These are phyloP conservation scores for Beroe ovata DNA, from an alignment of 37 sponge, comb jelly and placozoan genomes.

Conservation along the genomic window DNA sequence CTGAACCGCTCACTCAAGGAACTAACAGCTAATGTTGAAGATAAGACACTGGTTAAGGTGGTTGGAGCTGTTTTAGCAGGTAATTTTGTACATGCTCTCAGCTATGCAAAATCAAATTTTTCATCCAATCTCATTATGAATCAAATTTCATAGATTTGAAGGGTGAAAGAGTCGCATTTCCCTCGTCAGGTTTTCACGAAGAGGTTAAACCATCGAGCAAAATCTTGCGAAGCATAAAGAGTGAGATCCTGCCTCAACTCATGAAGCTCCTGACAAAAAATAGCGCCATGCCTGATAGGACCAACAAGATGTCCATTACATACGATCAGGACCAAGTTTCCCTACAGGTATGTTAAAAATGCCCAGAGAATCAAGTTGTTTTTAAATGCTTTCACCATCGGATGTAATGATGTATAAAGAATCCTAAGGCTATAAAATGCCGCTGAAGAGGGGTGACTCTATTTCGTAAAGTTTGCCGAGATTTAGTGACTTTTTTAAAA, in stretches of 20 bases:
- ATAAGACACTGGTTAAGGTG: constrained; percentile 14
- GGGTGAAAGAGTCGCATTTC: no score
- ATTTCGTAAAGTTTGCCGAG: no score
- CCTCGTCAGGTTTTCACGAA: constrained; percentile 51
- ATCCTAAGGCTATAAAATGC: no score
- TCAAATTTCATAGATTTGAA: no score
- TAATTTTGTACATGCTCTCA: no score
- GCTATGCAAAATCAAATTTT: no score
- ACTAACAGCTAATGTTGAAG: constrained; percentile 29
- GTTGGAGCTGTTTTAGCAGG: constrained; percentile 62
- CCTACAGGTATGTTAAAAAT: constrained; percentile 48
- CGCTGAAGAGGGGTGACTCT: no score
- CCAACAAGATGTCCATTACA: constrained; percentile 38
- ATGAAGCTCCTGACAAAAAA: constrained; percentile 42
- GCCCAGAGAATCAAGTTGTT: no score
- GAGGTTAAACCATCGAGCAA: not conserved
- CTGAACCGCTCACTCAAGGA: constrained; percentile 9
- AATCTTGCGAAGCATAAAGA: not conserved
- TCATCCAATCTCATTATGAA: no score
- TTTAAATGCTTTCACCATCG: no score
- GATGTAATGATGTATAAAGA: no score
- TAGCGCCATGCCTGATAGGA: constrained; percentile 1
- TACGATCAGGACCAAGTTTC: constrained; percentile 61
- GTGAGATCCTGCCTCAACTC: not conserved
- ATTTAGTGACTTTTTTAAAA: no score